Percentiles rank a stretch among this genome's conserved stretches.
phyloP scores from a whole-genome alignment of 1,140 invertebrate genomes.

The Bombus sibiricus region DNA sequence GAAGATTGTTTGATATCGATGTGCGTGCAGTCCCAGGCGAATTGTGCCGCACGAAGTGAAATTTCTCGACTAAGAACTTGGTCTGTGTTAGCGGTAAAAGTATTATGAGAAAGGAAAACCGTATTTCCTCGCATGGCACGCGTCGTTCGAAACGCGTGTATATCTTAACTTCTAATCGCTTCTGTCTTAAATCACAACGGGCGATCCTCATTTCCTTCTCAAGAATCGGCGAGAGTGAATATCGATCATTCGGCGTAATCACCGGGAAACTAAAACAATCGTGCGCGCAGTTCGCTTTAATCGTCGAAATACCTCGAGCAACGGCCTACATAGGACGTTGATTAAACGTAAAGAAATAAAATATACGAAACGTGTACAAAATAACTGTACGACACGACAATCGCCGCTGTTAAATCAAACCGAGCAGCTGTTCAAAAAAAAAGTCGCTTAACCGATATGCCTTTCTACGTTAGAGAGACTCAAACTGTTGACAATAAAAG shows the following conservation, averaged over 20 bases:
- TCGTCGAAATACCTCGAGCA: slow-evolving; percentile 41
- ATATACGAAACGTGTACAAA: slow-evolving; percentile 5
- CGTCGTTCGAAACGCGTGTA: not conserved
- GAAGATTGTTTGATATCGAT: not conserved
- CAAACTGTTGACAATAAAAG: slow-evolving; percentile 53
- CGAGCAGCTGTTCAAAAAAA: slow-evolving; percentile 45
- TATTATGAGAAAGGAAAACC: not conserved
- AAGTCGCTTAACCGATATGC: slow-evolving; percentile 47
- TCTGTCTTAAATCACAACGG: not conserved
- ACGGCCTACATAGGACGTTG: slow-evolving; percentile 9
- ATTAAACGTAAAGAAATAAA: not conserved
- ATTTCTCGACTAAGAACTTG: not conserved
- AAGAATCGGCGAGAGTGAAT: not conserved
- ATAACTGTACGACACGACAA: slow-evolving; percentile 35
- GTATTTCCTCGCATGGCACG: not conserved
- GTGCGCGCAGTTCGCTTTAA: not conserved
- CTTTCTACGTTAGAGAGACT: slow-evolving; percentile 48
- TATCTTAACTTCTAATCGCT: not conserved
- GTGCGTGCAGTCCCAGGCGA: not conserved
- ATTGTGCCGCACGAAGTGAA: not conserved
- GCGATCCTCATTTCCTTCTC: not conserved
- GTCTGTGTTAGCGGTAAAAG: not conserved
- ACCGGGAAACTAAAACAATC: not conserved
- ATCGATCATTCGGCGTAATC: not conserved
- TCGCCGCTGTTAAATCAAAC: slow-evolving; percentile 49